Conservation (phyloP, 2,113 vertebrate genomes). For the Tachuris rubrigastra region DNA sequence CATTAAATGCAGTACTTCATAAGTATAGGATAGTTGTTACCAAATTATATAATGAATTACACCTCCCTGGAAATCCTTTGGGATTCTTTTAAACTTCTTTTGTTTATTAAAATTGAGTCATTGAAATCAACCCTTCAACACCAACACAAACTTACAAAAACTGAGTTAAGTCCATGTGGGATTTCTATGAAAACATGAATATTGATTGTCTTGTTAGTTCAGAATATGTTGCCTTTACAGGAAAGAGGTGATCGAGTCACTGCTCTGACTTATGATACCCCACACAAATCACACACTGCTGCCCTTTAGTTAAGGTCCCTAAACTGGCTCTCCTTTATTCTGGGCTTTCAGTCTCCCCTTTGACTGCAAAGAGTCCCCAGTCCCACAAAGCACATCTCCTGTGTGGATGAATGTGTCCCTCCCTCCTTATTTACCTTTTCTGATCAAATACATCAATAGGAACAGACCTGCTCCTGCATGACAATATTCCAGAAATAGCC, state of each 20-base stretch:
- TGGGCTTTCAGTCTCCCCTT: not conserved
- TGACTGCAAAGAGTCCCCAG: not conserved
- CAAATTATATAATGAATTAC: not conserved
- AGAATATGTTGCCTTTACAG: not conserved
- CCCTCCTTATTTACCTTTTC: not conserved
- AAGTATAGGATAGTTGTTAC: not conserved
- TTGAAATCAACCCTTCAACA: not conserved
- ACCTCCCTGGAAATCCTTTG: not conserved
- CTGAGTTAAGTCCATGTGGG: not conserved
- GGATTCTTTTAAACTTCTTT: not conserved
- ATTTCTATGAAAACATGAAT: not conserved
- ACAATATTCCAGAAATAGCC: not conserved
- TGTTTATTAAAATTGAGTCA: not conserved
- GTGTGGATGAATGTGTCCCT: not conserved
- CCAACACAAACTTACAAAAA: not conserved
- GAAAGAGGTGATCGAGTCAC: not conserved
- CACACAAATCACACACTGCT: not conserved
- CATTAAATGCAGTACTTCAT: not conserved
- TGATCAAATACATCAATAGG: not conserved
- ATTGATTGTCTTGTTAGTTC: not conserved
- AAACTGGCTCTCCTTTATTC: not conserved
- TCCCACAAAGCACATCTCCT: accelerated
- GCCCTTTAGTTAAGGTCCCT: not conserved
- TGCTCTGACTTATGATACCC: not conserved
- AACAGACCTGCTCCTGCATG: not conserved